phyloP scores from a whole-genome alignment of 2,888 invertebrate genomes.

The Aromia moschata region DNA sequence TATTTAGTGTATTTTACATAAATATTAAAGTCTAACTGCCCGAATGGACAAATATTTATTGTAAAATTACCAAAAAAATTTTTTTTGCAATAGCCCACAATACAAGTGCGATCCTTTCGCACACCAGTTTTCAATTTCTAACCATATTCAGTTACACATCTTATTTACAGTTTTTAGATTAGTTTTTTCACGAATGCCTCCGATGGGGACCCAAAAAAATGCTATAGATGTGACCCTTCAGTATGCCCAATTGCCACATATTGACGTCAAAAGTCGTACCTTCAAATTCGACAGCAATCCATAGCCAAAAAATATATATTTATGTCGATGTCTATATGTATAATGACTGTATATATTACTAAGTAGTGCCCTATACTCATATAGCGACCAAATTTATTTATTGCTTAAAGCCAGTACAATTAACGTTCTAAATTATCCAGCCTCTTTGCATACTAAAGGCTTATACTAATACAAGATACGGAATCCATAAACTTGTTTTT shows the following conservation, averaged over 20 bases:
- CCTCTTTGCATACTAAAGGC: too few species aligned
- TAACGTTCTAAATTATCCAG: too few species aligned
- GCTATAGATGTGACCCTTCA: slow-evolving; percentile 31
- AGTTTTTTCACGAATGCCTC: slow-evolving; percentile 40
- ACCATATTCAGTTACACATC: slow-evolving; percentile 53
- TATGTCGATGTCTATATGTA: too few species aligned
- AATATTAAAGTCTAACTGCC: slow-evolving; percentile 63
- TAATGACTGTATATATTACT: too few species aligned
- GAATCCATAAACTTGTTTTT: too few species aligned
- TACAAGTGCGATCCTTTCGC: slow-evolving; percentile 49
- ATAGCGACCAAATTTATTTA: too few species aligned
- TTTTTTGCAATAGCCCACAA: slow-evolving; percentile 64
- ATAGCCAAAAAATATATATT: too few species aligned
- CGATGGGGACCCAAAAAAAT: slow-evolving; percentile 51
- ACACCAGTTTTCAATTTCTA: slow-evolving; percentile 54
- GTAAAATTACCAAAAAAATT: slow-evolving; percentile 62
- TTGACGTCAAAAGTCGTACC: too few species aligned
- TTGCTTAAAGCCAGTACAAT: too few species aligned
- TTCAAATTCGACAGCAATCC: too few species aligned
- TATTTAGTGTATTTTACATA: slow-evolving; percentile 62
- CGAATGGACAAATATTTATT: slow-evolving; percentile 65
- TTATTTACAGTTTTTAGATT: slow-evolving; percentile 51
- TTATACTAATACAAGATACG: too few species aligned
- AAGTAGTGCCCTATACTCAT: too few species aligned
- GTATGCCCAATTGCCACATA: neutral